Evolutionary conservation across 2,888 invertebrate species (phyloP).

Genomic region (Dryomyza anilis): DNA sequence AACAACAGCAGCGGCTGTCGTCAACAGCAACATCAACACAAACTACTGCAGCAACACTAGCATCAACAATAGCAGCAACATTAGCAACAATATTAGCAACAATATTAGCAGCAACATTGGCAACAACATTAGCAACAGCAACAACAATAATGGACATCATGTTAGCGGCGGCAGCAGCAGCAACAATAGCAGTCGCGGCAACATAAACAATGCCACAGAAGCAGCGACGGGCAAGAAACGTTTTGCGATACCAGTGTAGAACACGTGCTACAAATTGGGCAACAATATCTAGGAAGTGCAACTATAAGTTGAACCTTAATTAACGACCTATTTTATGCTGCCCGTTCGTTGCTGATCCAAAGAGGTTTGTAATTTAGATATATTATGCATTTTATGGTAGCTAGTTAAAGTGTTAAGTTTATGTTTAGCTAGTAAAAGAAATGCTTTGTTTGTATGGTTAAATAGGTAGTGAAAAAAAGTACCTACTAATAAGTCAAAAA

Average conservation of each 20-base stretch:
- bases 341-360: too few relatives aligned
- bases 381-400: too few relatives aligned
- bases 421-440: too few relatives aligned
- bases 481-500: too few relatives aligned
- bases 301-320: too few relatives aligned
- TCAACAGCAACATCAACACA: neutral
- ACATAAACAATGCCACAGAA: neutral
- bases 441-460: too few relatives aligned
- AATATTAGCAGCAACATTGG: conserved; percentile 16
- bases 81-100: conserved; percentile 1
- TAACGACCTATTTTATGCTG: too few relatives aligned
- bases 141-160: conserved; percentile 25
- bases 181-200: conserved; percentile 31
- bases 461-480: too few relatives aligned
- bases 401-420: too few relatives aligned
- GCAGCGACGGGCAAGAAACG: conserved; percentile 46
- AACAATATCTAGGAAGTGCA: too few relatives aligned
- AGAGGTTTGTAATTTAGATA: too few relatives aligned
- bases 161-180: neutral
- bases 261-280: too few relatives aligned
- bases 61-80: neutral
- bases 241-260: conserved; percentile 55
- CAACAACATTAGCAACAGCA: conserved; percentile 21
- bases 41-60: conserved; percentile 12
- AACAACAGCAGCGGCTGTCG: conserved; percentile 54